Percentiles rank a stretch among this genome's conserved stretches.
Evolutionary conservation across 2,797 vertebrate species (phyloP).

Genomic region (Melanotaenia boesemani): DNA sequence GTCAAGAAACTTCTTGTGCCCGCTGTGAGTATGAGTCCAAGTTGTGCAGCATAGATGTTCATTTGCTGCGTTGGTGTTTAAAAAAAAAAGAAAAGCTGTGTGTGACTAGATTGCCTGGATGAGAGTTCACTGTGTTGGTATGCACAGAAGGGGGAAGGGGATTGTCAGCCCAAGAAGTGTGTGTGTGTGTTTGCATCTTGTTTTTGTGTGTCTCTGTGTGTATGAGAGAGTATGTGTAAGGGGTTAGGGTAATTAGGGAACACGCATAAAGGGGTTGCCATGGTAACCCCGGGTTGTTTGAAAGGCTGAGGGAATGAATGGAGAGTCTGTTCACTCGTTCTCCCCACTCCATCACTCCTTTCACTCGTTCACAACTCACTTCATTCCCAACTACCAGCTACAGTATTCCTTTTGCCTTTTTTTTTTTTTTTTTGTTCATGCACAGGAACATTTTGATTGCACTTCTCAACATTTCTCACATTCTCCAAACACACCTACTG

Average conservation of each 20-base stretch:
- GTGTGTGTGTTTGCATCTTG: slow-evolving; percentile 64
- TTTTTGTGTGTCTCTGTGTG: slow-evolving; percentile 64
- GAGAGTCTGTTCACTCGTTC: slow-evolving; percentile 82
- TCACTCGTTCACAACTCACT: slow-evolving; percentile 82
- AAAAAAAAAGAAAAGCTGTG: neutral
- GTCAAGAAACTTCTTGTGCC: slow-evolving; percentile 98
- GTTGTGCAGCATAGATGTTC: neutral
- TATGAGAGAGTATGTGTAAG: slow-evolving; percentile 75
- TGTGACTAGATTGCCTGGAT: slow-evolving; percentile 54
- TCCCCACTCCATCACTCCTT: slow-evolving; percentile 81
- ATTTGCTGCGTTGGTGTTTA: slow-evolving; percentile 28
- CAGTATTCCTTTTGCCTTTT: slow-evolving; percentile 74
- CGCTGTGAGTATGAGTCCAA: slow-evolving; percentile 89
- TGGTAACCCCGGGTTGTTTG: slow-evolving; percentile 81
- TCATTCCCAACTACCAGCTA: slow-evolving; percentile 81
- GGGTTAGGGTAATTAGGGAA: slow-evolving; percentile 84
- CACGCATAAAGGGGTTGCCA: slow-evolving; percentile 82
- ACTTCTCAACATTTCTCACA: slow-evolving; percentile 78
- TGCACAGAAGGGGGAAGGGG: slow-evolving; percentile 74
- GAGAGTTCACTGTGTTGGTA: slow-evolving; percentile 75
- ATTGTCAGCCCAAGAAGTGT: slow-evolving; percentile 70
- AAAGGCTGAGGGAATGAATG: slow-evolving; percentile 84
- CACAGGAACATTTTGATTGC: slow-evolving; percentile 77
- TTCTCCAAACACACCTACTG: slow-evolving; percentile 69
- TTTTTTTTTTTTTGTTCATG: slow-evolving; percentile 30